Base-by-base conservation (phyloP, 1,140 invertebrate species). In the Megalopta genalis region DNA sequence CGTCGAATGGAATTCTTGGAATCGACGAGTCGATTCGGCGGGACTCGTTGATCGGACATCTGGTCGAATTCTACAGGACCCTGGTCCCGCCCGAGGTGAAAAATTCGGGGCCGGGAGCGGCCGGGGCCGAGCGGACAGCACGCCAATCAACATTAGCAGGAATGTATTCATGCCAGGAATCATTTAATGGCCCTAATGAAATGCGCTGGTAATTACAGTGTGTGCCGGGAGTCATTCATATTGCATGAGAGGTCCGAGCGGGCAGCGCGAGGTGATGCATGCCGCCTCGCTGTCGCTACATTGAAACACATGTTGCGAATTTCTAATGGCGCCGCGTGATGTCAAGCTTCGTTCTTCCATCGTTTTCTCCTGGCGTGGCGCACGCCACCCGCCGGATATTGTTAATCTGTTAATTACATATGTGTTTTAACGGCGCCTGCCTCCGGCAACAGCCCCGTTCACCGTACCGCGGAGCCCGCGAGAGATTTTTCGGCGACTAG, bases 111-210 rank as follows among this genome's bases (percentile, higher is more conserved):
- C 6, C 6, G 14, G 14, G 3, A 8, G 0, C 5, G 23, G 39
- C 25, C 3, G 12, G 37, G 25, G 6, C 52, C 64, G 60, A n/a
- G n/a, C n/a, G 39, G 68, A 54, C 74, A 49, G 62, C 78, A 81
- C 69, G 82, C 65, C 83, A 82, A 85, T 85, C 69, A 70, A 70
- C 72, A 86, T 86, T 86, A 86, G 83, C 80, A 82, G 80, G 77
- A 85, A 80, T 52, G 83, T 80, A 89, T 89, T 90, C 89, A 85
- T 89, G 88, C 85, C 80, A 79, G 75, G 84, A 82, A 86, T 86
- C 85, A 87, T 90, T 90, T 87, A 89, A 90, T 89, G 86, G 85
- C 83, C 83, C 85, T 89, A 90, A 89, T 90, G 90, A 90, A 90
- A 90, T 84, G 87, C 89, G 85, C 82, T 83, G 83, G 88, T 90